Conservation (phyloP, 2,797 vertebrate species). For the Botia kubotai region DNA sequence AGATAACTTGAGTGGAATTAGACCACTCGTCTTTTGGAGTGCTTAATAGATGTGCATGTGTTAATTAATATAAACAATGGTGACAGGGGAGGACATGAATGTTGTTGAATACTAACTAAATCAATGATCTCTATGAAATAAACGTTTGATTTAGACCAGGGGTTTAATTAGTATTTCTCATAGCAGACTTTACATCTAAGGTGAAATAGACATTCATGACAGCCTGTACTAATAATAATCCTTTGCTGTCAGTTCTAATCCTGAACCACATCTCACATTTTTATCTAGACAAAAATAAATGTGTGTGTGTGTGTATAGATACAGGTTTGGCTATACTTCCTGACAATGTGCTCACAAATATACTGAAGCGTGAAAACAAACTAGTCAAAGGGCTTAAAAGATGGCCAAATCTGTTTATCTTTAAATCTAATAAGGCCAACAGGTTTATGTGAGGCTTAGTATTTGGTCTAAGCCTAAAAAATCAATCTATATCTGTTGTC, state of each 20-base stretch:
- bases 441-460: too few species aligned
- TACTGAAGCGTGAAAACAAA: background rate
- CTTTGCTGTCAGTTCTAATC: slow-evolving; percentile 10
- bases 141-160: background rate
- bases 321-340: background rate
- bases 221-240: background rate
- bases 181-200: slow-evolving; percentile 2
- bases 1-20: slow-evolving; percentile 28
- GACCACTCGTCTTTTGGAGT: slow-evolving; percentile 32
- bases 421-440: too few species aligned
- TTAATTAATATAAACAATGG: slow-evolving; percentile 28
- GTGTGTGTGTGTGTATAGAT: background rate
- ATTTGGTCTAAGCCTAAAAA: too few species aligned
- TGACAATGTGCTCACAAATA: background rate
- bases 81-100: background rate
- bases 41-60: slow-evolving; percentile 8
- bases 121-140: background rate
- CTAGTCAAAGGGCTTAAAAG: too few species aligned
- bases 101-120: background rate
- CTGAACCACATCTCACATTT: slow-evolving; percentile 21
- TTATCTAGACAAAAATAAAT: background rate
- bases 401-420: too few species aligned
- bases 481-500: too few species aligned
- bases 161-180: background rate
- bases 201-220: background rate